phyloP scores from a whole-genome alignment of 2,888 invertebrate species.

The Acanthosoma haemorrhoidale region DNA sequence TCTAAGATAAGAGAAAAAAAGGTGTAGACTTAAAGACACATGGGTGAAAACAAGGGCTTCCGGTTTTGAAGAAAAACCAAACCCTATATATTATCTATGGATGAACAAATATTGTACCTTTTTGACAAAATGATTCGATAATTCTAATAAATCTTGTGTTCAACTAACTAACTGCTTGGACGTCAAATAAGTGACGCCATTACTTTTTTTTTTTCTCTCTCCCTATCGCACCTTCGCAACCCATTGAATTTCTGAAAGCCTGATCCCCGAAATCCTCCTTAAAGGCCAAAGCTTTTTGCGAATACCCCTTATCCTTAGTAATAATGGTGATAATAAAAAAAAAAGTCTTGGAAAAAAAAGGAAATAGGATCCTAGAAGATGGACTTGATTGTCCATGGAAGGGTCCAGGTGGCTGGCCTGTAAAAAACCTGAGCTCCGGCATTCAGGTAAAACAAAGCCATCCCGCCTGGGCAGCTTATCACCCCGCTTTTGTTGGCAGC shows the following conservation, averaged over 20 bases:
- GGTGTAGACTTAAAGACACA: too few relatives aligned
- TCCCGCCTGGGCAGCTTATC: conserved; percentile 5
- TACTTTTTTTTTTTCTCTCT: too few relatives aligned
- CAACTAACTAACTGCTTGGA: too few relatives aligned
- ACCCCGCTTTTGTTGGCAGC: background rate
- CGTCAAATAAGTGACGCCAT: too few relatives aligned
- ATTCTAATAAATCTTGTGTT: too few relatives aligned
- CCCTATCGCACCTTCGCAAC: too few relatives aligned
- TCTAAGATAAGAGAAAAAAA: too few relatives aligned
- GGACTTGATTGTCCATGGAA: conserved; percentile 6
- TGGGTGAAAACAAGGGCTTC: too few relatives aligned
- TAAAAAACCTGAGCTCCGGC: background rate
- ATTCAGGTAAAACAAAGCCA: conserved; percentile 4
- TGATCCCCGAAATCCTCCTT: background rate
- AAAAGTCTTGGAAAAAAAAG: background rate
- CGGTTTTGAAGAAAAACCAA: too few relatives aligned
- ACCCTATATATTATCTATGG: too few relatives aligned
- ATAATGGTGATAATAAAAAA: background rate
- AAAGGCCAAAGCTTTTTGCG: background rate
- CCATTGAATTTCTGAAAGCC: background rate
- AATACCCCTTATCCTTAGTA: background rate
- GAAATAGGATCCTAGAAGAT: conserved; percentile 10
- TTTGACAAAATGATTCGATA: too few relatives aligned
- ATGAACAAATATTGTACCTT: too few relatives aligned
- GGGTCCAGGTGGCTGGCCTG: conserved; percentile 7